These are phyloP conservation scores for Sceloporus undulatus DNA, from an alignment of 2,113 vertebrate species.

Conservation along the genomic window DNA sequence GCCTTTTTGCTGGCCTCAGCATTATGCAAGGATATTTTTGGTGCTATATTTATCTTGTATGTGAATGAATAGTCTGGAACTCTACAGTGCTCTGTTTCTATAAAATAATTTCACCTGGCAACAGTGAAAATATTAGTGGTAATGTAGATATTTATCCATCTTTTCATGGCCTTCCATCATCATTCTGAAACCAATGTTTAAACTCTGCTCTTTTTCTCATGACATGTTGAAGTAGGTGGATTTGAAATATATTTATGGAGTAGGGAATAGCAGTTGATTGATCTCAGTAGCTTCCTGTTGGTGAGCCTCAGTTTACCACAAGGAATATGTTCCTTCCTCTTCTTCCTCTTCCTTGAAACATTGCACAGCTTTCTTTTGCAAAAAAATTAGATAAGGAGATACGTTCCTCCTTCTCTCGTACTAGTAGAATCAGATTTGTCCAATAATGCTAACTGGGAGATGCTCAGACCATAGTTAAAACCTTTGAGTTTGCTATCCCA, in stretches of 20 bases:
- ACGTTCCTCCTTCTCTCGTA: too few relatives aligned
- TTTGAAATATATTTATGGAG: too few relatives aligned
- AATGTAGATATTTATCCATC: background rate
- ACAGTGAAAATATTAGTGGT: background rate
- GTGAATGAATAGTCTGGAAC: conserved; percentile 1
- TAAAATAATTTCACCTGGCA: conserved; percentile 9
- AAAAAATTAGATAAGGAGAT: too few relatives aligned
- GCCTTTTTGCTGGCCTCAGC: conserved; percentile 12
- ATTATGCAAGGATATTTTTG: fast-evolving
- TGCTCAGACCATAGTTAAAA: too few relatives aligned
- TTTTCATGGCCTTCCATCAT: background rate
- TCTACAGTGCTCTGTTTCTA: background rate
- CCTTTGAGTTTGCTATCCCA: too few relatives aligned
- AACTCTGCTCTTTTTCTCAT: too few relatives aligned
- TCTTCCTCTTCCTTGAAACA: background rate
- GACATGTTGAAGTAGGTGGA: too few relatives aligned
- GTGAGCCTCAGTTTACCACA: background rate
- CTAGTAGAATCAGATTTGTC: too few relatives aligned
- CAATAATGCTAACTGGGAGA: too few relatives aligned
- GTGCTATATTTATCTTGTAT: background rate
- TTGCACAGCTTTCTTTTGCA: too few relatives aligned
- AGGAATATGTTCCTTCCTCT: background rate
- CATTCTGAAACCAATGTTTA: background rate
- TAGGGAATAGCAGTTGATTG: background rate
- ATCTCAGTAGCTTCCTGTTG: background rate